These are phyloP conservation scores for Torymus aiolomorphi DNA, from an alignment of 2,888 invertebrate species.

Conservation along the genomic window DNA sequence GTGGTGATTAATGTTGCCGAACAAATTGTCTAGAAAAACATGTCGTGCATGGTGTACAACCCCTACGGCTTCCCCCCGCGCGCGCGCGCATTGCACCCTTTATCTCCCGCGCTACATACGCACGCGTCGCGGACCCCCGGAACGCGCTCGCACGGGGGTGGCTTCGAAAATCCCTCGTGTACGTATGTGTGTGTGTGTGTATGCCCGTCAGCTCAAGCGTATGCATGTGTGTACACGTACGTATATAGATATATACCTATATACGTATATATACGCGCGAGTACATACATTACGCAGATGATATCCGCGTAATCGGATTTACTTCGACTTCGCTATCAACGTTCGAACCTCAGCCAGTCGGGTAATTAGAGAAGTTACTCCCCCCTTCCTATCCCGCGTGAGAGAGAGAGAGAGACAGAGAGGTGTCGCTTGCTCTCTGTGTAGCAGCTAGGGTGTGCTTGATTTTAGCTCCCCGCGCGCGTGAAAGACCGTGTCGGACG, in stretches of 20 bases:
- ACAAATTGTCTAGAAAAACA: slow-evolving; percentile 78
- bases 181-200: not conserved
- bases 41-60: slow-evolving; percentile 66
- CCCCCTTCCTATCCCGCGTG: not conserved
- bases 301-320: slow-evolving; percentile 75
- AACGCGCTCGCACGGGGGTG: not conserved
- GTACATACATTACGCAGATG: slow-evolving; percentile 74
- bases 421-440: not conserved
- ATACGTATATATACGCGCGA: slow-evolving; percentile 46
- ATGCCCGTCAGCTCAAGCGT: slow-evolving; percentile 51
- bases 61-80: slow-evolving; percentile 62
- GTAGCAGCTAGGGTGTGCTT: not conserved
- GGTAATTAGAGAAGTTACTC: slow-evolving; percentile 70
- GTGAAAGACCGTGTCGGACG: slow-evolving; percentile 9
- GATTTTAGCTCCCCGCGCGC: slow-evolving; percentile 42
- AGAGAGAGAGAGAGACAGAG: not conserved
- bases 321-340: slow-evolving; percentile 75
- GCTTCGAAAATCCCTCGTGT: slow-evolving; percentile 20
- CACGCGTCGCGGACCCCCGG: slow-evolving; percentile 20
- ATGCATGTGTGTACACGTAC: not conserved
- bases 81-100: slow-evolving; percentile 52
- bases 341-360: slow-evolving; percentile 69
- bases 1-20: slow-evolving; percentile 77
- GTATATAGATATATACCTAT: too few species aligned
- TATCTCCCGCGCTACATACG: slow-evolving; percentile 55